Conservation (phyloP, 2,113 vertebrate species). For the Pseudorectes ferrugineus region DNA sequence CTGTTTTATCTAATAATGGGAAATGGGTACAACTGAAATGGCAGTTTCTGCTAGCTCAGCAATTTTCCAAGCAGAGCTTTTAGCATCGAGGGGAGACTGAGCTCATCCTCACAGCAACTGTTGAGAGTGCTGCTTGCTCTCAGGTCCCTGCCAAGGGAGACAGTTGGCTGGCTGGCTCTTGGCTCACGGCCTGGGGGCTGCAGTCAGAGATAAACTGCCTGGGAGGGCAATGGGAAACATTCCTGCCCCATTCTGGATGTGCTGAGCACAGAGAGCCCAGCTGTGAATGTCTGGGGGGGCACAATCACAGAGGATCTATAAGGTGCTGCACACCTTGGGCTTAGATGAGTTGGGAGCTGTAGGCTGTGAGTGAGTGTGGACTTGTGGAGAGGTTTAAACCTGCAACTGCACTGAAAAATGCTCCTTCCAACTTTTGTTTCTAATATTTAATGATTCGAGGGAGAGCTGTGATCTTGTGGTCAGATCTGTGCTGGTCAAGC, state of each 20-base stretch:
- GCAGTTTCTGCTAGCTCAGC: slow-evolving; percentile 6
- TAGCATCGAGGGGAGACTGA: background rate
- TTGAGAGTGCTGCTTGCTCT: background rate
- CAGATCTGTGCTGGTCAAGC: background rate
- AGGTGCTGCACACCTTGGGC: background rate
- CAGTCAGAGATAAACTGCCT: background rate
- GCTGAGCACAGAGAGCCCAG: background rate
- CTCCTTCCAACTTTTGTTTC: background rate
- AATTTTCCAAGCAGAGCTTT: slow-evolving; percentile 1
- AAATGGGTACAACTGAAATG: background rate
- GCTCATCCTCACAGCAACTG: background rate
- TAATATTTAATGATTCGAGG: background rate
- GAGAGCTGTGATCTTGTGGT: background rate
- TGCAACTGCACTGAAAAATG: background rate
- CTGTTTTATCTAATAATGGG: background rate
- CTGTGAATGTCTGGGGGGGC: background rate
- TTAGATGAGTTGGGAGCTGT: background rate
- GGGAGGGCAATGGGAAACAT: background rate
- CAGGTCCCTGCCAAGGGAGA: background rate
- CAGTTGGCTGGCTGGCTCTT: background rate
- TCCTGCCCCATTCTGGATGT: background rate
- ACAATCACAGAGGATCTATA: background rate
- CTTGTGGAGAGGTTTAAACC: background rate
- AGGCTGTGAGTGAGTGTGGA: fast-evolving
- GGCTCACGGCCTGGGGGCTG: background rate